Conservation (phyloP, 2,797 vertebrate genomes). For the Cossypha polioptera region DNA sequence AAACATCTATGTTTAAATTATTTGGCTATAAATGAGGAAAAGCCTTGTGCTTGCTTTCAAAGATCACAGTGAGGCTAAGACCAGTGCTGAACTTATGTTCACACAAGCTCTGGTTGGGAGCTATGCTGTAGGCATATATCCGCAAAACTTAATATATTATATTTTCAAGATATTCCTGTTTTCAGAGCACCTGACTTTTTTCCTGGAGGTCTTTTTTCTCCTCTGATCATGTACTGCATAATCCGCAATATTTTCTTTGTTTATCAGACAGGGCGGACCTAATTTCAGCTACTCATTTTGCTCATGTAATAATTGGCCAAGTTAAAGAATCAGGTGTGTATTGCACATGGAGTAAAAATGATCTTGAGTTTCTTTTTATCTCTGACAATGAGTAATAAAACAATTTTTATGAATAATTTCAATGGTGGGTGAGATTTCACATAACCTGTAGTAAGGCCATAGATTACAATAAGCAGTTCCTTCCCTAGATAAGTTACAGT, state of each 20-base stretch:
- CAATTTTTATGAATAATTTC: neutral
- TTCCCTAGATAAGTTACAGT: neutral
- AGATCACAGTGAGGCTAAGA: neutral
- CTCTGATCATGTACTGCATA: neutral
- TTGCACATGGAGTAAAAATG: neutral
- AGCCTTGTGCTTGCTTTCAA: neutral
- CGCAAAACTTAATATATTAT: neutral
- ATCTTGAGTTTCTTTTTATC: neutral
- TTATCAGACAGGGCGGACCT: neutral
- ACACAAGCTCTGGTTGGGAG: neutral
- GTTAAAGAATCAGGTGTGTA: neutral
- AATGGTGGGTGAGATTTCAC: neutral
- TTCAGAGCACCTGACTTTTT: neutral
- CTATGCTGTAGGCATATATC: neutral
- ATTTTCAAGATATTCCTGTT: neutral
- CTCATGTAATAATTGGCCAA: neutral
- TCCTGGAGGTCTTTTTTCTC: neutral
- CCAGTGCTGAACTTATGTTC: neutral
- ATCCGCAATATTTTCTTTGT: neutral
- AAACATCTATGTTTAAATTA: neutral
- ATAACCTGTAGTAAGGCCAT: neutral
- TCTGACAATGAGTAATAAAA: neutral
- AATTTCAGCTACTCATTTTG: neutral
- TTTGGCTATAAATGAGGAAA: neutral
- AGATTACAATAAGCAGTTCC: neutral